Evolutionary conservation across 1,140 invertebrate species (phyloP).

Genomic region (Philaenus spumarius): DNA sequence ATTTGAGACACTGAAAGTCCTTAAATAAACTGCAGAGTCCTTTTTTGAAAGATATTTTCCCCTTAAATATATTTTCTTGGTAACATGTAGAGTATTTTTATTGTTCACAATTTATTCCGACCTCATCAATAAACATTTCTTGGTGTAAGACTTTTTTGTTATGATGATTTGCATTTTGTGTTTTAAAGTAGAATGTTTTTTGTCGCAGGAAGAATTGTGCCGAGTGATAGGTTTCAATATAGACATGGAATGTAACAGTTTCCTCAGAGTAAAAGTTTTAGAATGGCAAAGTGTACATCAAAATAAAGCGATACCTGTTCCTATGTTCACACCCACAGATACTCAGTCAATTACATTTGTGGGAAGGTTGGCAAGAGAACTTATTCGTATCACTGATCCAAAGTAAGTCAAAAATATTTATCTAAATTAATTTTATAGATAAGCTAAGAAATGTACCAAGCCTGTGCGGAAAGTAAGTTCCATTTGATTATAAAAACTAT

Average conservation of each 20-base stretch:
- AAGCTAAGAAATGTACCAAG: no score
- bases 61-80: no score
- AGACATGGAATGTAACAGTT: conserved; percentile 87
- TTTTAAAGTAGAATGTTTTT: not conserved
- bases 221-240: conserved; percentile 90
- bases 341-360: conserved; percentile 78
- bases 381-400: conserved; percentile 83
- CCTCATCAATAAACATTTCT: no score
- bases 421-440: no score
- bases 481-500: not conserved
- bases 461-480: not conserved
- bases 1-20: no score
- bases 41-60: no score
- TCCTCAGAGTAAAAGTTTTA: conserved; percentile 55
- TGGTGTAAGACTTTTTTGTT: no score
- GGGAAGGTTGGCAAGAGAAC: conserved; percentile 77
- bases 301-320: conserved; percentile 58
- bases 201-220: conserved; percentile 50
- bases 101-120: no score
- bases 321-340: conserved; percentile 55
- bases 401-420: conserved; percentile 50
- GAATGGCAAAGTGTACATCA: conserved; percentile 58
- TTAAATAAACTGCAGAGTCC: no score
- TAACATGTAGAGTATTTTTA: no score
- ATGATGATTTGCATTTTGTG: conserved; percentile 24